Evolutionary conservation across 1,140 invertebrate species (phyloP), one percentile per base, ranked within the genome.

Genomic region (Sarcophaga peregrina): DNA sequence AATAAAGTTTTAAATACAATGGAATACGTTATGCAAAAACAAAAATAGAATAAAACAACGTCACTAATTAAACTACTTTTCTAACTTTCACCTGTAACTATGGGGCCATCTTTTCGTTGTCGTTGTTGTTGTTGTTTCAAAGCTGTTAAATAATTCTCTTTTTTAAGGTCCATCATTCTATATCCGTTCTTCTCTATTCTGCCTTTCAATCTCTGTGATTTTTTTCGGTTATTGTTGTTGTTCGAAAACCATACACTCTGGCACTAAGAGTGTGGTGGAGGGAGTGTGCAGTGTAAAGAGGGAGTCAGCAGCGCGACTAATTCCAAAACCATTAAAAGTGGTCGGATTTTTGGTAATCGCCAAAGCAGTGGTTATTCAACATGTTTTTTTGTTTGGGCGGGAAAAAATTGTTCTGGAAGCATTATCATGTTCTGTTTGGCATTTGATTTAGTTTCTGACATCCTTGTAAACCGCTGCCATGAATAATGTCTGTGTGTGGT

Each of bases 381-480:
- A 68, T 68, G 54, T 58, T 58, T 15, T 37, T 13, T 13, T 5
- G 52, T 58, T 15, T 3, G 54, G 13, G 3, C 13, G 54, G 7
- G 13, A n/a, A 13, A 15, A 1, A 13, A 37, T 1, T 58, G 52
- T 58, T 13, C 15, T 58, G 7, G 13, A n/a, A 5, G 62, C 17
- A 68, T 68, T 68, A 68, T 68, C 62, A 68, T 68, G 62, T 68
- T 20, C 62, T 68, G 62, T n/a, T 68, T 25, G 20, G 62, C 17
- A 20, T 17, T 68, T 68, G 62, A 68, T 68, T 68, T 68, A 20
- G 62, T 68, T 68, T 68, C 62, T 68, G 62, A 68, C 62, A 68
- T 68, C n/a, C 10, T n/a, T 68, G 62, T 68, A 20, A 68, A 68
- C 17, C n/a, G 62, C 62, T 68, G 17, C 8, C 62, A 68, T 68